Conservation (phyloP, 2,797 vertebrate species). For the Saxicola maurus region DNA sequence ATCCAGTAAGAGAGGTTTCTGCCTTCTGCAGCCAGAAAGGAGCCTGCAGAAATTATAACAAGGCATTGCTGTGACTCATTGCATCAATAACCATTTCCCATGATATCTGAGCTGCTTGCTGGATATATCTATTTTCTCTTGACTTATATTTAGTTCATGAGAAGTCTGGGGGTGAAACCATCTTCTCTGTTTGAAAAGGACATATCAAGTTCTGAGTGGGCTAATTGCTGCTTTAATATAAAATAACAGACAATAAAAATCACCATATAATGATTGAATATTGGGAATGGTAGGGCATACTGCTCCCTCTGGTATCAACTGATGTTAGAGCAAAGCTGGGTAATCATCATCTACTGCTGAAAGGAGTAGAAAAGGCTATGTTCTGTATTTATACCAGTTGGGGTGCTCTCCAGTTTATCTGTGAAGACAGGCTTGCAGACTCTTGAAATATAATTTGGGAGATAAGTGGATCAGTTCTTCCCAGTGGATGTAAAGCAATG, state of each 20-base stretch:
- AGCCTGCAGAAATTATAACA: neutral
- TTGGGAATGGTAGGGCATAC: neutral
- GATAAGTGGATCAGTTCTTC: slow-evolving; percentile 40
- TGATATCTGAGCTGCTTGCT: neutral
- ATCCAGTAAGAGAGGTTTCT: neutral
- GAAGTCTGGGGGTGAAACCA: neutral
- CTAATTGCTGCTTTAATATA: neutral
- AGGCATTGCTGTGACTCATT: neutral
- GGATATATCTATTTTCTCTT: neutral
- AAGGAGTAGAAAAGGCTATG: neutral
- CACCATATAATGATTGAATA: neutral
- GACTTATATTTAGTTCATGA: neutral
- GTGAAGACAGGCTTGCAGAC: neutral
- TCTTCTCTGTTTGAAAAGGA: neutral
- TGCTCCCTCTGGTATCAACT: neutral
- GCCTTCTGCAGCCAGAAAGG: neutral
- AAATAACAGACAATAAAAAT: neutral
- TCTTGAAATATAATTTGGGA: slow-evolving; percentile 17
- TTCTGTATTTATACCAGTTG: neutral
- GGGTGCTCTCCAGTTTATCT: slow-evolving; percentile 10
- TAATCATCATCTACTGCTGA: neutral
- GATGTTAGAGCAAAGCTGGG: neutral
- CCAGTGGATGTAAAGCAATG: neutral
- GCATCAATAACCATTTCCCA: neutral
- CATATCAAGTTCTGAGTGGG: neutral